Conservation (phyloP, 2,888 invertebrate species). For the Callyntrura guangdongensis region DNA sequence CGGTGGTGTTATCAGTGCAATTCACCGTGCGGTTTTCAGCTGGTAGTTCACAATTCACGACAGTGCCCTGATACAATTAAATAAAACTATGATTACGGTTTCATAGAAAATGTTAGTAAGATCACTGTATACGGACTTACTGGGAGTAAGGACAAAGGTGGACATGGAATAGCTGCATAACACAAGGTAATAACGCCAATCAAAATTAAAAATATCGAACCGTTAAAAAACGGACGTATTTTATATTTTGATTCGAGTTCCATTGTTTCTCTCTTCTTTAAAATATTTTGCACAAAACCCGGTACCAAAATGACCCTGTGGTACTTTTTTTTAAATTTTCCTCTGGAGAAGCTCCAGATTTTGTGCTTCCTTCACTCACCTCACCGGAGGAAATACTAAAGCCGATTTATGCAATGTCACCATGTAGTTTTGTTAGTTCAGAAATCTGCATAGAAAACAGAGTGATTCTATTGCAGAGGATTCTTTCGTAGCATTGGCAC, state of each 20-base stretch:
- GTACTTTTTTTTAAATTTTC: background rate
- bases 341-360: constrained; percentile 29
- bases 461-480: background rate
- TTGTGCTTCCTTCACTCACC: background rate
- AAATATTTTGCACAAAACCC: background rate
- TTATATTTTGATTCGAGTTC: background rate
- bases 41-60: constrained; percentile 71
- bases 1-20: constrained; percentile 38
- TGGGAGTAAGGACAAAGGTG: constrained; percentile 53
- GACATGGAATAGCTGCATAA: constrained; percentile 60
- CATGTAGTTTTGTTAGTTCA: background rate
- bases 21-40: constrained; percentile 59
- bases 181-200: background rate
- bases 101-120: background rate
- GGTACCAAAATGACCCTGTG: background rate
- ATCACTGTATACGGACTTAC: constrained; percentile 57
- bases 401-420: constrained; percentile 4
- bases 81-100: background rate
- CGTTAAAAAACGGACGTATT: background rate
- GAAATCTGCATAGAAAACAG: background rate
- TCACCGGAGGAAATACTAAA: background rate
- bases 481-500: background rate
- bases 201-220: background rate
- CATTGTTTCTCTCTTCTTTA: background rate
- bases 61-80: constrained; percentile 67